Evolutionary conservation across 2,113 vertebrate species (phyloP).

Genomic region (Zeus faber): DNA sequence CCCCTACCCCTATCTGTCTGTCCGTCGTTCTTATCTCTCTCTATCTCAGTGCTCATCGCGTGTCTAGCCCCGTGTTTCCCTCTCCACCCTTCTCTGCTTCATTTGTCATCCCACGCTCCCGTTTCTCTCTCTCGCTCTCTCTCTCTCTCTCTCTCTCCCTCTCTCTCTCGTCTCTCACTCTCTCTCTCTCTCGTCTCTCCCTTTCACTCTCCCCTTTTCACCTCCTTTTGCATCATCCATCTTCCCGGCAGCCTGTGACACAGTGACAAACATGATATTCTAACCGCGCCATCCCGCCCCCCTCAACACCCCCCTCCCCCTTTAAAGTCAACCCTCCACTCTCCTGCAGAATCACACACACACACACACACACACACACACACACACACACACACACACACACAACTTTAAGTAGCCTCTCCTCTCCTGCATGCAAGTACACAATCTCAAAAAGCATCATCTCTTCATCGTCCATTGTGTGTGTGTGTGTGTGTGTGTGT

Average conservation of each 20-base stretch:
- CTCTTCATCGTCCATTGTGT: too few relatives aligned
- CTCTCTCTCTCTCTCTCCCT: neutral
- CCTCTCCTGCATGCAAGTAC: too few relatives aligned
- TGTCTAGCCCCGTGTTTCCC: neutral
- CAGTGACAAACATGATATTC: conserved; percentile 16
- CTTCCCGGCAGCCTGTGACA: neutral
- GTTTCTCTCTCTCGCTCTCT: neutral
- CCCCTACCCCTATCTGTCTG: neutral
- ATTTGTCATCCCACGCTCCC: neutral
- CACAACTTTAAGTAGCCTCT: too few relatives aligned
- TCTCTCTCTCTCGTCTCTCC: neutral
- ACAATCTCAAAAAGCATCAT: too few relatives aligned
- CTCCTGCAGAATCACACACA: neutral
- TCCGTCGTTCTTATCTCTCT: conserved; percentile 1
- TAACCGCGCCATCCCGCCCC: neutral
- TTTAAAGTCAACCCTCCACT: too few relatives aligned
- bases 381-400: conserved; percentile 17
- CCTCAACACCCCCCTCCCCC: neutral
- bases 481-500: too few relatives aligned
- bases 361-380: conserved; percentile 3
- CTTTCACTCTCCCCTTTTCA: neutral
- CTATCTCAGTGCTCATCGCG: neutral
- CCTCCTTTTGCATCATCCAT: neutral
- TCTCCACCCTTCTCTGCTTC: neutral
- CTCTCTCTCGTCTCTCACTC: neutral